Conservation (phyloP, 2,797 vertebrate genomes). For the Nyctalus aviator region DNA sequence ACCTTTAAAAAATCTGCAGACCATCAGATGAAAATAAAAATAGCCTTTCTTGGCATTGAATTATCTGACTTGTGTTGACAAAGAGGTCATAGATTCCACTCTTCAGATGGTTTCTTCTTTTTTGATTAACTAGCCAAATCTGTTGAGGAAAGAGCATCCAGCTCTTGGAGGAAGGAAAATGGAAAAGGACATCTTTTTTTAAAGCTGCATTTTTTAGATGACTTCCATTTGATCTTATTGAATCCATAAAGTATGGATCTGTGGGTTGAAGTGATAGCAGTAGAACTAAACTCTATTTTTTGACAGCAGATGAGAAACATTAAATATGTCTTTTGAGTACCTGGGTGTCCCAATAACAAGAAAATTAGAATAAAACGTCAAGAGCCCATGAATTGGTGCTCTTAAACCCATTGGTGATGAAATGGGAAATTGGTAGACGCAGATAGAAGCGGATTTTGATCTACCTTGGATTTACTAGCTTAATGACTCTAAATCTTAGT, state of each 20-base stretch:
- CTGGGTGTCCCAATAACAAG: conserved; percentile 27
- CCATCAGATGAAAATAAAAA: conserved; percentile 63
- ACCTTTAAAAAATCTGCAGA: conserved; percentile 52
- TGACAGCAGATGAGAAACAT: conserved; percentile 45
- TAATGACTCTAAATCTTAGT: neutral
- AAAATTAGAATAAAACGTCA: conserved; percentile 60
- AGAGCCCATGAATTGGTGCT: neutral
- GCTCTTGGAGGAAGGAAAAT: conserved; percentile 60
- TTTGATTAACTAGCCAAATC: conserved; percentile 71
- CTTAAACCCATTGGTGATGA: neutral
- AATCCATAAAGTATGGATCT: conserved; percentile 64
- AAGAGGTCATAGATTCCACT: conserved; percentile 60
- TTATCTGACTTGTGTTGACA: conserved; percentile 68
- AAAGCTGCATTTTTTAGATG: conserved; percentile 57
- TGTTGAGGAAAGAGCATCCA: conserved; percentile 42
- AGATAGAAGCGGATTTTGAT: neutral
- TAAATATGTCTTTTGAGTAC: conserved; percentile 22
- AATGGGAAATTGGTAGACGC: neutral
- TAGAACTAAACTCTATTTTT: conserved; percentile 41
- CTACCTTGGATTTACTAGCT: neutral
- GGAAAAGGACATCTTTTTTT: conserved; percentile 71
- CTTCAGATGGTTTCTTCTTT: conserved; percentile 56
- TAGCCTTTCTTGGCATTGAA: conserved; percentile 68
- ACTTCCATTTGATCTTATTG: conserved; percentile 70
- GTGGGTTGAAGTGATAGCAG: conserved; percentile 59